Conservation (phyloP, 2,113 vertebrate genomes). For the Paracanthobrama guichenoti region DNA sequence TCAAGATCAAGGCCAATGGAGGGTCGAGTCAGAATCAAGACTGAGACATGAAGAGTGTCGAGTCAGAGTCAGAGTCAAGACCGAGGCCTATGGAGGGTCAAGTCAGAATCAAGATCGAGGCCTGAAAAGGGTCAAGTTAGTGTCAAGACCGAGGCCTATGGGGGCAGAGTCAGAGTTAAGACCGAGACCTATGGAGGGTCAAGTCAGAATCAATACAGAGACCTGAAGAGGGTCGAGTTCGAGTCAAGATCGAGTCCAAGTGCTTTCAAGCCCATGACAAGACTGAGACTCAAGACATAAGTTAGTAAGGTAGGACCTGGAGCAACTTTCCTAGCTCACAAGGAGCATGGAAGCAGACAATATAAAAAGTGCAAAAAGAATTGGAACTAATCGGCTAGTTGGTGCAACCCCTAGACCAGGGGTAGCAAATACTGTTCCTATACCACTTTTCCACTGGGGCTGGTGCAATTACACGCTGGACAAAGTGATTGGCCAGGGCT, state of each 20-base stretch:
- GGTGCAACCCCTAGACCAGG: not conserved
- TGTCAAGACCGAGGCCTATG: not conserved
- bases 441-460: not conserved
- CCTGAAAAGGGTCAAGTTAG: rapidly evolving
- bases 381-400: not conserved
- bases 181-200: not conserved
- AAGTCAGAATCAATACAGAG: not conserved
- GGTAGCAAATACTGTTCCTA: not conserved
- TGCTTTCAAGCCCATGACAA: not conserved
- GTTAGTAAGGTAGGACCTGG: too few relatives aligned
- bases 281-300: not conserved
- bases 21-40: not conserved
- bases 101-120: not conserved
- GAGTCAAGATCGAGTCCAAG: not conserved
- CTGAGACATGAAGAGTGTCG: not conserved
- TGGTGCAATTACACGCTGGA: not conserved
- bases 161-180: not conserved
- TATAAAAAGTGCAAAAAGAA: too few relatives aligned
- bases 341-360: too few relatives aligned
- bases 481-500: not conserved
- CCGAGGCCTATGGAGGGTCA: rapidly evolving
- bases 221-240: not conserved
- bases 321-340: too few relatives aligned
- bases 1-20: not conserved
- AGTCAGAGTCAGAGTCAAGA: not conserved